Evolutionary conservation across 2,888 invertebrate species (phyloP).

Genomic region (Itoplectis maculator): DNA sequence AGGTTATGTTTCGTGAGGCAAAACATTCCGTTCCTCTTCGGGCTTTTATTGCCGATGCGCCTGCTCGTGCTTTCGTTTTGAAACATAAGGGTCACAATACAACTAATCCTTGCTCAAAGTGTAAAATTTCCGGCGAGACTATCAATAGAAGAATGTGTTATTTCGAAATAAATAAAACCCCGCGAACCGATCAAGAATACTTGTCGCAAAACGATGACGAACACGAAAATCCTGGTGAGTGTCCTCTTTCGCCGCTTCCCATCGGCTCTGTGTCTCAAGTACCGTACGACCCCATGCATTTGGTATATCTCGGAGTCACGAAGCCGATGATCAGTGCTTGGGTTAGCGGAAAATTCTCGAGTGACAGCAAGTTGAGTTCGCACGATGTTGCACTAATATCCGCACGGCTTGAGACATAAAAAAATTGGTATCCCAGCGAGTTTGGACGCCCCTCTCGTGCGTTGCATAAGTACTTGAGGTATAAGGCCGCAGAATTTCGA

Average conservation of each 20-base stretch:
- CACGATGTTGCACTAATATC: slow-evolving; percentile 14
- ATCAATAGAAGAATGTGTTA: slow-evolving; percentile 7
- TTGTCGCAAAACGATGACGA: slow-evolving; percentile 16
- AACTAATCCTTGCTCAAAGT: slow-evolving; percentile 66
- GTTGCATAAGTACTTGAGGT: background rate
- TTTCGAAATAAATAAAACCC: background rate
- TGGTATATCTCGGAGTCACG: slow-evolving; percentile 28
- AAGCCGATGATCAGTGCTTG: slow-evolving; percentile 23
- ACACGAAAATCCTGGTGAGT: slow-evolving; percentile 1
- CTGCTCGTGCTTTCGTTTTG: slow-evolving; percentile 67
- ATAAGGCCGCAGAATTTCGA: slow-evolving; percentile 36
- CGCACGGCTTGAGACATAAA: background rate
- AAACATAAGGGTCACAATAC: slow-evolving; percentile 66
- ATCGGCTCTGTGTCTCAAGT: slow-evolving; percentile 38
- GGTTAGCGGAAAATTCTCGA: slow-evolving; percentile 36
- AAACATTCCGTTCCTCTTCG: slow-evolving; percentile 47
- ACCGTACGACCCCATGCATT: slow-evolving; percentile 47
- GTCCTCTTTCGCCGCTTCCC: slow-evolving; percentile 22
- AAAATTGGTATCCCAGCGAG: slow-evolving; percentile 21
- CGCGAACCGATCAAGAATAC: slow-evolving; percentile 38
- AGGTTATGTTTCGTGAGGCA: slow-evolving; percentile 41
- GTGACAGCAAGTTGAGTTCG: slow-evolving; percentile 1
- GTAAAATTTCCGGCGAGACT: slow-evolving; percentile 35
- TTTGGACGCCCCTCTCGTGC: slow-evolving; percentile 31
- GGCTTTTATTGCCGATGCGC: slow-evolving; percentile 69